Percentiles rank a stretch among this genome's conserved stretches.
phyloP scores from a whole-genome alignment of 92 coral and sea anemone genomes.

The Porites cylindrica region DNA sequence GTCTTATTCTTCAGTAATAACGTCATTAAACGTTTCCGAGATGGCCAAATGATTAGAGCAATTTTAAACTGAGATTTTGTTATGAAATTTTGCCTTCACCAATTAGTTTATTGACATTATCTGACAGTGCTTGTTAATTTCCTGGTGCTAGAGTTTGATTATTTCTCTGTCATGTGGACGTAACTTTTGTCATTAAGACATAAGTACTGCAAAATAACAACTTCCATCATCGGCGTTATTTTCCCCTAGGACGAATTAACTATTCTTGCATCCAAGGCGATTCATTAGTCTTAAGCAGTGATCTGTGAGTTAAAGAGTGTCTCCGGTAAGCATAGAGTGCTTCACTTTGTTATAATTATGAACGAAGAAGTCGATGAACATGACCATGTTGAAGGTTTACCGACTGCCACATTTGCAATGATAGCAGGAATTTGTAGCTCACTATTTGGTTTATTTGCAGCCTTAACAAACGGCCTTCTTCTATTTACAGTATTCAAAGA shows the following conservation, averaged over 20 bases:
- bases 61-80: slow-evolving; percentile 1
- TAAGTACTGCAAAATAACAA: background rate
- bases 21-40: background rate
- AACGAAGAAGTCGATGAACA: background rate
- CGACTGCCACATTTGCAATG: slow-evolving; percentile 28
- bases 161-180: background rate
- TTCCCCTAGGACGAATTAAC: background rate
- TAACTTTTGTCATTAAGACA: background rate
- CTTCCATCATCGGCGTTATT: background rate
- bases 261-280: slow-evolving; percentile 1
- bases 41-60: slow-evolving; percentile 1
- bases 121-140: background rate
- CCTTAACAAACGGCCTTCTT: slow-evolving; percentile 71
- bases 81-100: background rate
- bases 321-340: no score
- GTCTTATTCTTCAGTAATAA: background rate
- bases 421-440: slow-evolving; percentile 68
- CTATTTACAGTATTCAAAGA: slow-evolving; percentile 71
- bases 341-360: background rate
- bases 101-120: background rate
- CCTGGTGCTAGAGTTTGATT: background rate
- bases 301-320: background rate
- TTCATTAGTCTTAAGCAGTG: background rate
- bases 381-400: background rate
- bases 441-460: slow-evolving; percentile 61